These are phyloP conservation scores for Belgica antarctica DNA, from an alignment of 2,888 invertebrate genomes.

Conservation along the genomic window DNA sequence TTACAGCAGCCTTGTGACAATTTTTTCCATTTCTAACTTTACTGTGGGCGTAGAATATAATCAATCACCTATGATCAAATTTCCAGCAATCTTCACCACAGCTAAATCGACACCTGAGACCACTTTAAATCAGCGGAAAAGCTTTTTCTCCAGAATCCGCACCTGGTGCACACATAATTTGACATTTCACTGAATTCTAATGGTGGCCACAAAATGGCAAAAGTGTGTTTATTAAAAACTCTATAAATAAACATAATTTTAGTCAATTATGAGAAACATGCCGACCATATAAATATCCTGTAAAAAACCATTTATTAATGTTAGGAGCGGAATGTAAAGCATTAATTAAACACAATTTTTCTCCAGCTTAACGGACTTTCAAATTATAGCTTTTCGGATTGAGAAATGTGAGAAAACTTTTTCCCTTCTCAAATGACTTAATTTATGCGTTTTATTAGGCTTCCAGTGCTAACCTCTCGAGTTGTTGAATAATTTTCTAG, in stretches of 20 bases:
- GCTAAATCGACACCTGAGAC: too few species aligned
- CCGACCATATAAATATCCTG: slow-evolving; percentile 29
- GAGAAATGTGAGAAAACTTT: not conserved
- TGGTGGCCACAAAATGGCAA: not conserved
- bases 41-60: too few species aligned
- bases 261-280: slow-evolving; percentile 19
- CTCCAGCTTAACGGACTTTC: slow-evolving; percentile 1
- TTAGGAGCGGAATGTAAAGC: not conserved
- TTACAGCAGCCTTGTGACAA: too few species aligned
- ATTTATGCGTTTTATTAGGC: slow-evolving; percentile 15
- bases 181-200: not conserved
- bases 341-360: slow-evolving; percentile 2
- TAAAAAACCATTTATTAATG: not conserved
- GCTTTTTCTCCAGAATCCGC: too few species aligned
- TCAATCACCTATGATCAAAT: too few species aligned
- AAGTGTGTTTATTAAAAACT: slow-evolving; percentile 16
- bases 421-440: not conserved
- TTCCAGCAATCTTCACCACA: too few species aligned
- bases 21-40: too few species aligned
- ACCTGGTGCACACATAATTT: too few species aligned
- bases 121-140: too few species aligned
- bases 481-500: not conserved
- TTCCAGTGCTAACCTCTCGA: not conserved
- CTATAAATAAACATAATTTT: slow-evolving; percentile 21
- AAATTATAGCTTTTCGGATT: not conserved